Conservation (phyloP, 2,888 invertebrate species). For the Pycnomerus fuliginosus region DNA sequence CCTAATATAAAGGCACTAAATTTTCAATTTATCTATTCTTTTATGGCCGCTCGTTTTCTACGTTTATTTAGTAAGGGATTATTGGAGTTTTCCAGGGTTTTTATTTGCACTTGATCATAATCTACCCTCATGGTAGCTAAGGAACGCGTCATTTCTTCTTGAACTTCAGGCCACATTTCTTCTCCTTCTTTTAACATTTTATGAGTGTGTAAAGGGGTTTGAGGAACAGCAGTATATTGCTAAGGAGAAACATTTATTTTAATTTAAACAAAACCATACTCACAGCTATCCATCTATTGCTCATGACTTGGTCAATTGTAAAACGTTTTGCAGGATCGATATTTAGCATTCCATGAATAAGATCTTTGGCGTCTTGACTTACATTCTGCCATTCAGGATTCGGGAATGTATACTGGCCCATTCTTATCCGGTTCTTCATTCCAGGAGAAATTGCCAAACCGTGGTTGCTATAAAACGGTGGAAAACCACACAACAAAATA, state of each 20-base stretch:
- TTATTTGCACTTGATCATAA: slow-evolving; percentile 93
- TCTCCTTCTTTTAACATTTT: slow-evolving; percentile 86
- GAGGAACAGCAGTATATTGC: slow-evolving; percentile 83
- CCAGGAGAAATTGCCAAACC: slow-evolving; percentile 98
- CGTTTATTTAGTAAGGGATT: slow-evolving; percentile 90
- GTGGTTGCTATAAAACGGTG: slow-evolving; percentile 98
- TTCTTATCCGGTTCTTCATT: slow-evolving; percentile 95
- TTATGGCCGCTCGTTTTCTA: too few relatives aligned
- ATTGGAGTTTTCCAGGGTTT: slow-evolving; percentile 88
- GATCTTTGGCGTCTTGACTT: slow-evolving; percentile 90
- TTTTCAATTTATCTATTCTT: too few relatives aligned
- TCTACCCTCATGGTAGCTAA: slow-evolving; percentile 98
- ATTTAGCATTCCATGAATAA: slow-evolving; percentile 91
- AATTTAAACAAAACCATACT: slow-evolving; percentile 46
- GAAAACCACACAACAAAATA: slow-evolving; percentile 96
- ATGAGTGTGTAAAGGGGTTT: slow-evolving; percentile 91
- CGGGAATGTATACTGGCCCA: slow-evolving; percentile 97
- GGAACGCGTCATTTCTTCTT: slow-evolving; percentile 98
- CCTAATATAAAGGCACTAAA: too few relatives aligned
- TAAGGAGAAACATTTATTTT: slow-evolving; percentile 47
- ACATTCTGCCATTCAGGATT: slow-evolving; percentile 95
- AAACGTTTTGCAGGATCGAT: slow-evolving; percentile 90
- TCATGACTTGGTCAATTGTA: slow-evolving; percentile 88
- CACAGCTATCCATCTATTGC: slow-evolving; percentile 84
- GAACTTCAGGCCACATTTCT: slow-evolving; percentile 95